phyloP scores from a whole-genome alignment of 2,797 vertebrate genomes.

The Sphenodon punctatus region DNA sequence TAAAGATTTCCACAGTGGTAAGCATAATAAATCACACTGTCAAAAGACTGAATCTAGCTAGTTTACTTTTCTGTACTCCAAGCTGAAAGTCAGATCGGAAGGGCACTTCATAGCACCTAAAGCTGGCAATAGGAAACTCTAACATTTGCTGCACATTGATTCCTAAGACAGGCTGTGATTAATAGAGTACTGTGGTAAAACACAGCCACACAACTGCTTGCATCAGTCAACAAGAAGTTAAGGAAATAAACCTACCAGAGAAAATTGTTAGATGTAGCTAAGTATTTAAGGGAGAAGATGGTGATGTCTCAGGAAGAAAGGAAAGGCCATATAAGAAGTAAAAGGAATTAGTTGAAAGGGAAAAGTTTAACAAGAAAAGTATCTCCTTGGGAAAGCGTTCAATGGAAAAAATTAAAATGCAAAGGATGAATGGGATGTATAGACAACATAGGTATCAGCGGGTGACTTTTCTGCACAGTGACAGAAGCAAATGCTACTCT shows the following conservation, averaged over 20 bases:
- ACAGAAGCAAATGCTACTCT: neutral
- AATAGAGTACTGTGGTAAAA: neutral
- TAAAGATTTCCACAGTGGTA: neutral
- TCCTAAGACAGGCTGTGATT: neutral
- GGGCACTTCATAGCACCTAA: accelerated
- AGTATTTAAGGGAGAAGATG: neutral
- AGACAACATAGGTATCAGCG: neutral
- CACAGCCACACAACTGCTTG: neutral
- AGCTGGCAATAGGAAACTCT: neutral
- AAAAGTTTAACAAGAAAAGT: constrained; percentile 25
- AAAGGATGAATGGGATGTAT: constrained; percentile 22
- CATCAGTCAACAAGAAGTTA: constrained; percentile 29
- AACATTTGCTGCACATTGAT: neutral
- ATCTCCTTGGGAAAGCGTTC: constrained; percentile 33
- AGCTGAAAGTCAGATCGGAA: neutral
- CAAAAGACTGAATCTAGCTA: neutral
- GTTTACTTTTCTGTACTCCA: neutral
- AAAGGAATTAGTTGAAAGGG: constrained; percentile 29
- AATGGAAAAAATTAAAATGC: constrained; percentile 39
- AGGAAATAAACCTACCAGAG: constrained; percentile 27
- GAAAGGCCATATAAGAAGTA: constrained; percentile 21
- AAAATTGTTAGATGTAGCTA: neutral
- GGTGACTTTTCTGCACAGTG: neutral
- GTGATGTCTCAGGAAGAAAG: constrained; percentile 31
- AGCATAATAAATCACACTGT: neutral